Base-by-base conservation (phyloP, 35 echinoderm and acorn worm species). In the Hemicentrotus pulcherrimus region DNA sequence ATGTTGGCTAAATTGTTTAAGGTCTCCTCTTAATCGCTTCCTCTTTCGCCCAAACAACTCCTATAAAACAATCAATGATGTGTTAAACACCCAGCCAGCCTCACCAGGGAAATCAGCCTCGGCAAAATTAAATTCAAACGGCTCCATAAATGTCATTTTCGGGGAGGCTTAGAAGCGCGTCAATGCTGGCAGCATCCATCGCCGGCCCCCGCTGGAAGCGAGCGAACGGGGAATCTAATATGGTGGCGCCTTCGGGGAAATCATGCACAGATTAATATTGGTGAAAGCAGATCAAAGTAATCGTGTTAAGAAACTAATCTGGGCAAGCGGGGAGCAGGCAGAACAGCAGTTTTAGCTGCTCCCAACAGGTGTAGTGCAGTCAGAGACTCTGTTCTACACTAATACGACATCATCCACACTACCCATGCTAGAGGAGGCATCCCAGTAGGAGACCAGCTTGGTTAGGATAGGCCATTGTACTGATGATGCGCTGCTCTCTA, bases 131-230 rank as follows among this genome's bases (percentile, higher is more conserved):
- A 93, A 48, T 93, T 93, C 91, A 93, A 93, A 58, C n/a, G 91
- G 91, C 91, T 93, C 91, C 91, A 93, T 93, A 93, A 93, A 93
- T 93, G 91, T 93, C 91, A 93, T 93, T 48, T 93, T 93, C 91
- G 46, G 88, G 32, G 88, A 47, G 91, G 91, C 48, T 93, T 93
- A 93, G 30, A 58, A 93, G 91, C 50, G 91, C 91, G n/a, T 93
- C 91, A 58, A 93, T 31, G 32, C 91, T 58, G 32, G 88, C 12
- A 33, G 46, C 88, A 14, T 30, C 86, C 31, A 45, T 33, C 88
- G 9, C 48, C n/a, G 48, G 91, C 91, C 91, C n/a, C 86, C 11
- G 91, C 91, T 47, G 88, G 19, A 33, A 90, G 32, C 88, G 86
- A 19, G 86, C 32, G 88, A 91, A 86, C n/a, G 24, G 46, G 91